Base-by-base conservation (phyloP, 1,140 invertebrate genomes). In the Drosophila auraria region DNA sequence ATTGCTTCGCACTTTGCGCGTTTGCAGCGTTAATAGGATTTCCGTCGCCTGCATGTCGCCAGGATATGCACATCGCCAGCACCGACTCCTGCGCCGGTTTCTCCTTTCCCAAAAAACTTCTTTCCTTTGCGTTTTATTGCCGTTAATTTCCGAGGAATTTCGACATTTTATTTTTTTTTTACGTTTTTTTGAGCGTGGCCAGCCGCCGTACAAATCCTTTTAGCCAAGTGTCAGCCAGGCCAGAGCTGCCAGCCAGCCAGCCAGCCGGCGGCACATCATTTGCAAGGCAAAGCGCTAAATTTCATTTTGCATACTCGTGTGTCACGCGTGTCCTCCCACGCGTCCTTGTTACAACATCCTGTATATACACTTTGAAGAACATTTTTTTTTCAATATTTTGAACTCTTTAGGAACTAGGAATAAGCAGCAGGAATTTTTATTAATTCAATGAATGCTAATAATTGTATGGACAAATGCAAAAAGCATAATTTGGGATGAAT, bases 1-100 rank as follows among this genome's bases (percentile, higher is more conserved):
- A 92, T 92, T 89, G 91, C 84, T 92, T 92, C 91, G 91, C 91
- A 92, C 91, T 92, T 92, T 92, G 86, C 91, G 89, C 87, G 90
- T 83, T 92, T 91, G 86, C 90, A 90, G 71, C 82, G 82, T 89
- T 92, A 92, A 92, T 92, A 90, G 90, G 84, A 92, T 92, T 92
- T 91, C 77, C 78, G 72, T 59, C 42, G 64, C 44, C 80, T 57
- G 61, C 58, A 59, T 61, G 47, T 58, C 54, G 79, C 66, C 70
- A 74, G 68, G 69, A 74, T 74, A 53, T 73, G 71, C 71, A 61
- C 71, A 74, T 73, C 71, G 71, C n/a, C 56, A 25, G 54, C 45
- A 30, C 38, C 58, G 45, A 27, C 50, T 61, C 66, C 53, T 38
- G 15, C 6, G 23, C 0, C 40, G 45, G n/a, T n/a, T 27, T 6